A percentile compares a stretch with the other conserved stretches of the same genome.
phyloP scores from a whole-genome alignment of 2,888 invertebrate genomes.

The Pollenia griseotomentosa region DNA sequence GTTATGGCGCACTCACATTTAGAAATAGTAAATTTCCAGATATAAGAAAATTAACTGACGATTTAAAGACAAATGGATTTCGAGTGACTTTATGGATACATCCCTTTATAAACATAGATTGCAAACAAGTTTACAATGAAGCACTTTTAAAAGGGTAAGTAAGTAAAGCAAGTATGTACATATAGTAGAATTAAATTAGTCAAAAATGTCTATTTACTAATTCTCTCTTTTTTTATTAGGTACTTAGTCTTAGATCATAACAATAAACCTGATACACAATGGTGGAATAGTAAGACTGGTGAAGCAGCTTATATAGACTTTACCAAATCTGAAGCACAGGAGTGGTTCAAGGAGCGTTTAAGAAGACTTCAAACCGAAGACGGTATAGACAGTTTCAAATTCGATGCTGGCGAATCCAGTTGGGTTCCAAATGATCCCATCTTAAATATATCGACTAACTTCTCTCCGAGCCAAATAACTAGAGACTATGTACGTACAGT shows the following conservation, averaged over 20 bases:
- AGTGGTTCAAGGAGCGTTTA: constrained; percentile 85
- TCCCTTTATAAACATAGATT: constrained; percentile 92
- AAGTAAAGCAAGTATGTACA: constrained; percentile 6
- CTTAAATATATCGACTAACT: constrained; percentile 85
- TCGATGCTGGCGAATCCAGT: constrained; percentile 90
- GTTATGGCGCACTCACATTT: constrained; percentile 92
- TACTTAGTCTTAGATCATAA: constrained; percentile 84
- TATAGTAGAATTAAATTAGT: not conserved
- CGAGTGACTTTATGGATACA: constrained; percentile 93
- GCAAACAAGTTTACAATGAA: constrained; percentile 86
- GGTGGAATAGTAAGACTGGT: constrained; percentile 84
- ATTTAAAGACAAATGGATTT: constrained; percentile 88
- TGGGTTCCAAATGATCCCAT: constrained; percentile 87
- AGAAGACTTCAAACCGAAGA: constrained; percentile 86
- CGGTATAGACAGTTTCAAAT: constrained; percentile 90
- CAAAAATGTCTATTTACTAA: not conserved
- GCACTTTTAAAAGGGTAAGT: constrained; percentile 85
- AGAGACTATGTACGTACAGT: constrained; percentile 85
- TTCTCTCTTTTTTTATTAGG: constrained; percentile 33
- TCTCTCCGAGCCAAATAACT: constrained; percentile 84
- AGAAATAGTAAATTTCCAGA: constrained; percentile 89
- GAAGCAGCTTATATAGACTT: constrained; percentile 88
- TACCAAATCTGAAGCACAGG: constrained; percentile 87
- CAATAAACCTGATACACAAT: constrained; percentile 83
- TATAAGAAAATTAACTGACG: constrained; percentile 86